Evolutionary conservation across 2,113 vertebrate genomes (phyloP), one percentile per base, ranked within the genome.

Genomic region (Amphilophus citrinellus): DNA sequence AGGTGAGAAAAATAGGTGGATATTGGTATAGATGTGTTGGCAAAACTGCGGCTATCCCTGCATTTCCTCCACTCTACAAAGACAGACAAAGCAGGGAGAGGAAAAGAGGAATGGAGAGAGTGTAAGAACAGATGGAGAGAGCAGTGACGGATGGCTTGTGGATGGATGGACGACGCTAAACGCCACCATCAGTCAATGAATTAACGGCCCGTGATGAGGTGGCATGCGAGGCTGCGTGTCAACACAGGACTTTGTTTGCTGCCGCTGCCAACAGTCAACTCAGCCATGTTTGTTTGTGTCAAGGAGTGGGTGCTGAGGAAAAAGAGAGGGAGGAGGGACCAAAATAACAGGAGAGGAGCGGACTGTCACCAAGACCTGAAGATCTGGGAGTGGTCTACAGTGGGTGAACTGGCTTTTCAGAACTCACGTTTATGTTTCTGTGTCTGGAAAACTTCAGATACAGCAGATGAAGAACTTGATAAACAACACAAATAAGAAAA

Each of bases 111-210:
- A 80, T 77, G 82, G 61, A 85, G 50, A 37, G 59, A 82, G 50
- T n/a, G 42, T 44, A 42, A 61, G 62, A 82, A 82, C 88, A 92
- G 90, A 91, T 87, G 79, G 88, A 86, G 81, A 66, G 71, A 78
- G 63, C 37, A 57, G 58, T 84, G 90, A 92, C 27, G 83, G 84
- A 92, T 88, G 84, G 47, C 61, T 42, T 78, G 80, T 61, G 83
- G 84, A 91, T 83, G 87, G 88, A 93, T 88, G 84, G 84, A 90
- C 56, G 61, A 62, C 56, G 9, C 77, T 68, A 80, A 91, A 89
- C 47, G 76, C 85, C 42, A 7, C 89, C 92, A 94, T 94, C 90
- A 92, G 84, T 94, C 93, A 93, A 68, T 17, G 60, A 91, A 93
- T 94, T 89, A 94, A 94, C 88, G 37, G 82, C 56, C 90, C 63